A percentile compares a stretch with the other conserved stretches of the same genome.
Evolutionary conservation across 2,888 invertebrate genomes (phyloP).

Genomic region (Parthenolecanium corni): DNA sequence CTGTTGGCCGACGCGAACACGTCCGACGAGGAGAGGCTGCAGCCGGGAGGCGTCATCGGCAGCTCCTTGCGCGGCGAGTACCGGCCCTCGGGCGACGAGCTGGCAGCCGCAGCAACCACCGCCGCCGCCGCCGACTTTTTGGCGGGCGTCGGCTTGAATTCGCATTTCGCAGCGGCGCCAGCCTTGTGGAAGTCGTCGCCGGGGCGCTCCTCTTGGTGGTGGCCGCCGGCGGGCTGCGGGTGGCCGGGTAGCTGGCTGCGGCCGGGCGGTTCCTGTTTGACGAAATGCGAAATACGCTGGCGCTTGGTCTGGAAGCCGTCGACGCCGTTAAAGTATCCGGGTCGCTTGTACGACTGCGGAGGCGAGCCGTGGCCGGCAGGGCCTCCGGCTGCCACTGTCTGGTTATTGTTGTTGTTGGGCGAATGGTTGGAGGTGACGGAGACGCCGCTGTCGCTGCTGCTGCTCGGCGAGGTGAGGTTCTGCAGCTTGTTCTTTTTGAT

Average conservation of each 20-base stretch:
- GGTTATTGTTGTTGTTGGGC: slow-evolving; percentile 39
- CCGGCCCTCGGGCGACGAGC: background rate
- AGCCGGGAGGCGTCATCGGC: too few relatives aligned
- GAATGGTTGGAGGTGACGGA: slow-evolving; percentile 65
- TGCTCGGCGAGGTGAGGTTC: slow-evolving; percentile 1
- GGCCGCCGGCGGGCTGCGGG: too few relatives aligned
- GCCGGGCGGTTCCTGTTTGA: slow-evolving; percentile 4
- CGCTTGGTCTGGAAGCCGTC: slow-evolving; percentile 56
- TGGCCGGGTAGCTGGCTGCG: too few relatives aligned
- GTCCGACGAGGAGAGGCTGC: too few relatives aligned
- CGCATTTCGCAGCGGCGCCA: too few relatives aligned
- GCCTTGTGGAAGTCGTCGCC: too few relatives aligned
- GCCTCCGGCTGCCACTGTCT: background rate
- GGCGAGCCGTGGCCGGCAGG: background rate
- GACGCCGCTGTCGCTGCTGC: slow-evolving; percentile 64
- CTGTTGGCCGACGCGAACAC: background rate
- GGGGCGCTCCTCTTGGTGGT: too few relatives aligned
- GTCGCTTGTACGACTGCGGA: slow-evolving; percentile 41
- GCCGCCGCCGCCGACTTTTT: background rate
- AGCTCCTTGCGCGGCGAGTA: background rate
- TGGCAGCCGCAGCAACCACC: too few relatives aligned
- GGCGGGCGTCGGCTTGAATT: background rate
- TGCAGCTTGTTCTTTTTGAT: slow-evolving; percentile 56
- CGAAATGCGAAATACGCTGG: slow-evolving; percentile 70
- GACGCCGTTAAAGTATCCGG: slow-evolving; percentile 49